Conservation (phyloP, 2,113 vertebrate genomes). For the Agapornis roseicollis region DNA sequence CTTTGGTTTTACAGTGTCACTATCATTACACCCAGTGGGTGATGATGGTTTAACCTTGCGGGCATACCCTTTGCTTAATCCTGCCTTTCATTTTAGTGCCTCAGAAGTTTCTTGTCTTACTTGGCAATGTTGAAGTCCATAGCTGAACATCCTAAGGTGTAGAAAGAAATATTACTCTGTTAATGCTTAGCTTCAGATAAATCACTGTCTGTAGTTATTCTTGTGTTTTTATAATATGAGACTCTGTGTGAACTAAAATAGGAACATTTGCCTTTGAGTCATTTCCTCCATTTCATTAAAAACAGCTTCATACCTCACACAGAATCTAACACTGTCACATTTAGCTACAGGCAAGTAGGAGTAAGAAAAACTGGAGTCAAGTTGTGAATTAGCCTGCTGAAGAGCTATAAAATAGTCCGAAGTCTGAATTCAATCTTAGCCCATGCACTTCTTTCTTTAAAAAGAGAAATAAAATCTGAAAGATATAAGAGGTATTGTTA, state of each 20-base stretch:
- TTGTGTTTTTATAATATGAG: conserved; percentile 19
- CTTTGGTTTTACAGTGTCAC: conserved; percentile 17
- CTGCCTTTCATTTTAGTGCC: conserved; percentile 1
- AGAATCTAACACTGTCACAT: conserved; percentile 39
- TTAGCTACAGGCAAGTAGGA: conserved; percentile 39
- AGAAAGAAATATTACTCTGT: background rate
- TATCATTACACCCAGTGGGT: background rate
- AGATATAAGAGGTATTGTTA: background rate
- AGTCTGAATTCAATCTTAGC: conserved; percentile 4
- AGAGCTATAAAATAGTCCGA: conserved; percentile 12
- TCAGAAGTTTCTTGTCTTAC: background rate
- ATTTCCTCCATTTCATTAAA: conserved; percentile 60
- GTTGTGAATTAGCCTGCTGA: conserved; percentile 22
- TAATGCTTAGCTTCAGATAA: background rate
- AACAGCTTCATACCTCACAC: conserved; percentile 26
- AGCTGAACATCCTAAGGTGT: background rate
- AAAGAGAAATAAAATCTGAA: conserved; percentile 11
- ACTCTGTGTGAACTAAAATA: background rate
- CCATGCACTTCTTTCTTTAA: background rate
- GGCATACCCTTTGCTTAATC: conserved; percentile 10
- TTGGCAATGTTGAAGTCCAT: background rate
- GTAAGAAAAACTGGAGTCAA: conserved; percentile 14
- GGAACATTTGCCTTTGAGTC: conserved; percentile 37
- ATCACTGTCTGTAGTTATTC: conserved; percentile 12
- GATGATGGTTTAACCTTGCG: background rate